Conservation (phyloP, 2,797 vertebrate genomes). For the Lacerta bilineata region DNA sequence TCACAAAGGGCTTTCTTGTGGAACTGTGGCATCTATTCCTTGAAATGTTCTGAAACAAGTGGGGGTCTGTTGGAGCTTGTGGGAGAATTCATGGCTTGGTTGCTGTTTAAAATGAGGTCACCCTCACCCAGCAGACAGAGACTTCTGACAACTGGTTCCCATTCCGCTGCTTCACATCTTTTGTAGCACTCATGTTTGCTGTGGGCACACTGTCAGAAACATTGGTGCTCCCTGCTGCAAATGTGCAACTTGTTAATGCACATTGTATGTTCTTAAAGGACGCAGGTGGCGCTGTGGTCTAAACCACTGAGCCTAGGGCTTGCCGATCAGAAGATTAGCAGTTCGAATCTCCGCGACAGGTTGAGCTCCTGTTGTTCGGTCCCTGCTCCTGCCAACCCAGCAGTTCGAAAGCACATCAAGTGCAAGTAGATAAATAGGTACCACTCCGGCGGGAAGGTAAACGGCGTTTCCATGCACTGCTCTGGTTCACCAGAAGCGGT, state of each 20-base stretch:
- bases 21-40: not conserved
- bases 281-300: no score
- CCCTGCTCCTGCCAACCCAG: no score
- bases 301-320: no score
- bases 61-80: not conserved
- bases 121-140: not conserved
- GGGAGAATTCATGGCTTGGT: not conserved
- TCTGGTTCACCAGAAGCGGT: no score
- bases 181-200: not conserved
- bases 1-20: not conserved
- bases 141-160: not conserved
- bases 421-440: no score
- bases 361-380: no score
- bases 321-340: no score
- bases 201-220: not conserved
- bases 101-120: not conserved
- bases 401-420: no score
- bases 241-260: no score
- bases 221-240: not conserved
- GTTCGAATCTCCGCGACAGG: no score
- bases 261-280: not conserved
- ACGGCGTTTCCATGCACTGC: no score
- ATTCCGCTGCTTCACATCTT: not conserved
- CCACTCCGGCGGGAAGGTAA: no score
- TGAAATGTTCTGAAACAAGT: not conserved